Evolutionary conservation across 2,113 vertebrate genomes (phyloP).

Genomic region (Pteruthius melanotis): DNA sequence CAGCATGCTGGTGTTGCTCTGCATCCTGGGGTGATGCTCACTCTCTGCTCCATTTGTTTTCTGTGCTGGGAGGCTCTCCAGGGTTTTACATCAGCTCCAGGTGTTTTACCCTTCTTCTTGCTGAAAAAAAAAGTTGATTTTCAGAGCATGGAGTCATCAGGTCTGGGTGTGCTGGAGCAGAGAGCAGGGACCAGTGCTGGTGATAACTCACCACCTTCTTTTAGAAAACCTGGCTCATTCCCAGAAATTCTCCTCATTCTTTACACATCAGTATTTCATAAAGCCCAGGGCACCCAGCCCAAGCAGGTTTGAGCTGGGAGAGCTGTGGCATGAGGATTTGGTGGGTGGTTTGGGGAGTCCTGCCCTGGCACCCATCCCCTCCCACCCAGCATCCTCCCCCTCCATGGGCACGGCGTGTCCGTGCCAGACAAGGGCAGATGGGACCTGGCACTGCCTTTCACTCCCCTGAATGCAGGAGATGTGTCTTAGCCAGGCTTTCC

Average conservation of each 20-base stretch:
- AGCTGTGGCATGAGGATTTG: fast-evolving
- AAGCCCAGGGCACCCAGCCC: neutral
- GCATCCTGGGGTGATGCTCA: neutral
- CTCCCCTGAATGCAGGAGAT: neutral
- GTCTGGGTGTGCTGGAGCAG: neutral
- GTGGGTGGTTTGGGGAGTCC: neutral
- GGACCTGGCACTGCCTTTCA: neutral
- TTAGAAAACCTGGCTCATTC: fast-evolving
- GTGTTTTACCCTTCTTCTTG: neutral
- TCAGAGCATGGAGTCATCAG: neutral
- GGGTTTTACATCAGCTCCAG: neutral
- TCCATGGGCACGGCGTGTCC: fast-evolving
- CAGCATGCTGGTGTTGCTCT: neutral
- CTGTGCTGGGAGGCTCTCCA: neutral
- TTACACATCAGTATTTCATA: neutral
- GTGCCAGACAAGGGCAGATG: neutral
- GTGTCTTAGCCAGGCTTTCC: neutral
- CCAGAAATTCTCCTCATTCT: neutral
- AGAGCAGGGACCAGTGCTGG: neutral
- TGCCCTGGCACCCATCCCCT: neutral
- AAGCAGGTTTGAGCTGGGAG: neutral
- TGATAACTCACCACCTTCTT: neutral
- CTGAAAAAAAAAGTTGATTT: neutral
- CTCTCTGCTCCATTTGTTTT: neutral
- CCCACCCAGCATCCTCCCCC: neutral